Conservation (phyloP, 2,113 vertebrate genomes). For the Zosterops borbonicus region DNA sequence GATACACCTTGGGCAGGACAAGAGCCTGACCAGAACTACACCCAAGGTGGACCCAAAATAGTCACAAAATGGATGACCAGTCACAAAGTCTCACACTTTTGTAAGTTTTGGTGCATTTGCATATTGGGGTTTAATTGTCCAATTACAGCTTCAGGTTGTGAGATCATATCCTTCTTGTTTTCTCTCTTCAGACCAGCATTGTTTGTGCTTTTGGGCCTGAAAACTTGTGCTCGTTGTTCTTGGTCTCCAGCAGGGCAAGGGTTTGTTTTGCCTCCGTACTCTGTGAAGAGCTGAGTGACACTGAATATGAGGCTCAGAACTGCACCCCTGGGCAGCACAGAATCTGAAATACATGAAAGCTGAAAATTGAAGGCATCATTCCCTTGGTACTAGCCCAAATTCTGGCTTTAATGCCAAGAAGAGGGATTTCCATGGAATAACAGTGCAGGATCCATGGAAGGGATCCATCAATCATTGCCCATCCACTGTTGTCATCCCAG, state of each 20-base stretch:
- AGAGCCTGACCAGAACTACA: not conserved
- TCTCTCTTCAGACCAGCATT: rapidly evolving
- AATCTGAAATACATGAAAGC: not conserved
- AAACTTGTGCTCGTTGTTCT: not conserved
- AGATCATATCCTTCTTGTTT: not conserved
- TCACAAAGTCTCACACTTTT: not conserved
- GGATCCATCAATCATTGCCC: not conserved
- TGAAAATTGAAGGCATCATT: not conserved
- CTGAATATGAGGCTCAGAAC: not conserved
- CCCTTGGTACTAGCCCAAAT: not conserved
- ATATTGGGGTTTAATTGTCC: not conserved
- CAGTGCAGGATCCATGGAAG: not conserved
- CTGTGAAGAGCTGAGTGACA: not conserved
- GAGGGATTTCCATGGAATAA: not conserved
- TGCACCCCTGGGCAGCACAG: not conserved
- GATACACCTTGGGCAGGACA: not conserved
- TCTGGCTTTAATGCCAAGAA: not conserved
- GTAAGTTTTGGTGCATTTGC: not conserved
- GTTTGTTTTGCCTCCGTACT: not conserved
- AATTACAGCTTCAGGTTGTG: not conserved
- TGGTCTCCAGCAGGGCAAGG: not conserved
- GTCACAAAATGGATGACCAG: rapidly evolving
- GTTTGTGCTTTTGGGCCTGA: not conserved
- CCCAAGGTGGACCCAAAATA: not conserved
- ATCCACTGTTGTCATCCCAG: not conserved